Percentiles rank a stretch among this genome's conserved stretches.
Evolutionary conservation across 2,888 invertebrate species (phyloP).

Genomic region (Sarcophaga subvicina): DNA sequence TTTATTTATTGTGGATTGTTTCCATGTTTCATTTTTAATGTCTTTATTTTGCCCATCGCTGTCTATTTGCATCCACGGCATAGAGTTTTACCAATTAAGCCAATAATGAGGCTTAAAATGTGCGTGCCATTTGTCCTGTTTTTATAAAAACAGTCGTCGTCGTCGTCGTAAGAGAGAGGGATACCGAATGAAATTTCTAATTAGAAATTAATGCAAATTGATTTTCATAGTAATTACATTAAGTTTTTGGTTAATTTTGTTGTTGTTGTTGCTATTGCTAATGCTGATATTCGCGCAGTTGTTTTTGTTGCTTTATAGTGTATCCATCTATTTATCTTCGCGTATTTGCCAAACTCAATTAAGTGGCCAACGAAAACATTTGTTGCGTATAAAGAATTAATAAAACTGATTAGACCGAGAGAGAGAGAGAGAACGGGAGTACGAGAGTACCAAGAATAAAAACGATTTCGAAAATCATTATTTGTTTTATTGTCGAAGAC

Average conservation of each 20-base stretch:
- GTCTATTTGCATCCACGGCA: not conserved
- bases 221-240: conserved; percentile 58
- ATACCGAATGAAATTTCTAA: conserved; percentile 58
- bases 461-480: conserved; percentile 25
- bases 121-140: conserved; percentile 57
- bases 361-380: conserved; percentile 45
- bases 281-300: not conserved
- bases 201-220: conserved; percentile 66
- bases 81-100: conserved; percentile 38
- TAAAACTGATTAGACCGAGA: conserved; percentile 27
- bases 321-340: conserved; percentile 1
- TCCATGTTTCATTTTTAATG: no score
- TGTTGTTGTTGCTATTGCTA: not conserved
- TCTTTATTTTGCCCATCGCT: not conserved
- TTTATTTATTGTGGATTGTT: no score
- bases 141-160: not conserved
- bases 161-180: not conserved
- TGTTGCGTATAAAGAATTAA: conserved; percentile 43
- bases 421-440: no score
- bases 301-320: conserved; percentile 1
- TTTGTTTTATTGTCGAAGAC: not conserved
- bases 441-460: not conserved
- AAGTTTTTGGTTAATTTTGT: conserved; percentile 33
- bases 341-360: conserved; percentile 55
- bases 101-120: conserved; percentile 60